Conservation (phyloP, 1,140 invertebrate species). For the Drosophila persimilis region DNA sequence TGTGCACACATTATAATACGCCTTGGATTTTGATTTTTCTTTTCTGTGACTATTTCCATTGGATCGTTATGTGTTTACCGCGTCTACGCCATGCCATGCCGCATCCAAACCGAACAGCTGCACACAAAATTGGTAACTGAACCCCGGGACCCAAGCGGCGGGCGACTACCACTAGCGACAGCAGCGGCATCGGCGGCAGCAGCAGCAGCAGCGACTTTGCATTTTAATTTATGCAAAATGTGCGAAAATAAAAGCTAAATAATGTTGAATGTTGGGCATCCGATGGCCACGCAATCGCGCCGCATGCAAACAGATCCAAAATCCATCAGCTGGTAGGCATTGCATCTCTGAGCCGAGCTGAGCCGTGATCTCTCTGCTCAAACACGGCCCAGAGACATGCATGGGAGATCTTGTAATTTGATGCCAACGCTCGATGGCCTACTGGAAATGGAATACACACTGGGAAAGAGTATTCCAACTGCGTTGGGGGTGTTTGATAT, state of each 20-base stretch:
- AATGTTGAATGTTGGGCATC: constrained; percentile 66
- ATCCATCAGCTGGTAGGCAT: constrained; percentile 49
- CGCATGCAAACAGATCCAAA: constrained; percentile 57
- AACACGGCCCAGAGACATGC: constrained; percentile 26
- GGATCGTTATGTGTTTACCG: constrained; percentile 40
- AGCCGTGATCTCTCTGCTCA: constrained; percentile 27
- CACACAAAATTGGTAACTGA: constrained; percentile 68
- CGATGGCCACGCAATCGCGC: constrained; percentile 43
- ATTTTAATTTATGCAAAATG: constrained; percentile 78
- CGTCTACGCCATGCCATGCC: constrained; percentile 32
- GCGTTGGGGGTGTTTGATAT: not conserved
- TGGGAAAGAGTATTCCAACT: not conserved
- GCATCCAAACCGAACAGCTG: constrained; percentile 57
- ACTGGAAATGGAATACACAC: constrained; percentile 9
- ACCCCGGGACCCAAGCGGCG: constrained; percentile 26
- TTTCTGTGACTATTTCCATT: constrained; percentile 40
- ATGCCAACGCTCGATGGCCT: constrained; percentile 38
- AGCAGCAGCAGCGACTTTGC: constrained; percentile 22
- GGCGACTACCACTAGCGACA: constrained; percentile 5
- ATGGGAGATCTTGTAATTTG: constrained; percentile 66
- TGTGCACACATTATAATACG: constrained; percentile 52
- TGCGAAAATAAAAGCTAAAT: constrained; percentile 79
- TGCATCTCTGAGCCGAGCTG: constrained; percentile 21
- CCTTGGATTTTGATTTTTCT: constrained; percentile 42
- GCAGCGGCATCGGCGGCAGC: constrained; percentile 1